Base-by-base conservation (phyloP, 2,797 vertebrate species). In the Ceyx erithaca region DNA sequence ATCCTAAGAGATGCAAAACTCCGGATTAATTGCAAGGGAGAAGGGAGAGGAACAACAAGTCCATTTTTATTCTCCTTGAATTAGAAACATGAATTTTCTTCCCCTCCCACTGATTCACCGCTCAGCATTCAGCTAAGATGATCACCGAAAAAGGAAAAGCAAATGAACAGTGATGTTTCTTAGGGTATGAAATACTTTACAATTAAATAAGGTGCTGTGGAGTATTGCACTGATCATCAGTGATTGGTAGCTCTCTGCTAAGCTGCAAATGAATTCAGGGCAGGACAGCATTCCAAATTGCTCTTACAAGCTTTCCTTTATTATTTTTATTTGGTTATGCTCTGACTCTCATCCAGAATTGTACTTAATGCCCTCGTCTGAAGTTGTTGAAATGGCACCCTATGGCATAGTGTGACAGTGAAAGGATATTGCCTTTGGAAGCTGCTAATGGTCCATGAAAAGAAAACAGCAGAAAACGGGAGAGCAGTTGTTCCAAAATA, bases 291-390 rank as follows among this genome's bases (percentile, higher is more conserved):
- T 97, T 97, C 97, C 97, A 98, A 98, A 98, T 98, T 97, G 97
- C 97, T 98, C 97, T 96, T 97, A 85, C 97, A 97, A 97, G 97
- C 96, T 97, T 97, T 97, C 81, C 94, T 98, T 98, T 97, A 98
- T 98, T 98, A 98, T 98, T 98, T 98, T 98, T 98, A 97, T 97
- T 97, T 97, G 95, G 97, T 98, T 98, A 97, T 97, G 96, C 96
- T 97, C 97, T 97, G 97, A 98, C 97, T 98, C 96, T 95, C 97
- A 97, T 98, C 97, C 97, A 98, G 97, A 97, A 98, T 97, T 92
- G 86, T 96, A 97, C 97, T 98, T 98, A 98, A 98, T 98, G 97
- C 96, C 97, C 96, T 97, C 93, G 85, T 98, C 97, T 98, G 96
- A 97, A 97, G 97, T 98, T 97, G 97, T 95, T 93, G 97, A 97